A percentile compares a stretch with the other conserved stretches of the same genome.
phyloP scores from a whole-genome alignment of 2,888 invertebrate genomes.

The Epinotia bilunana region DNA sequence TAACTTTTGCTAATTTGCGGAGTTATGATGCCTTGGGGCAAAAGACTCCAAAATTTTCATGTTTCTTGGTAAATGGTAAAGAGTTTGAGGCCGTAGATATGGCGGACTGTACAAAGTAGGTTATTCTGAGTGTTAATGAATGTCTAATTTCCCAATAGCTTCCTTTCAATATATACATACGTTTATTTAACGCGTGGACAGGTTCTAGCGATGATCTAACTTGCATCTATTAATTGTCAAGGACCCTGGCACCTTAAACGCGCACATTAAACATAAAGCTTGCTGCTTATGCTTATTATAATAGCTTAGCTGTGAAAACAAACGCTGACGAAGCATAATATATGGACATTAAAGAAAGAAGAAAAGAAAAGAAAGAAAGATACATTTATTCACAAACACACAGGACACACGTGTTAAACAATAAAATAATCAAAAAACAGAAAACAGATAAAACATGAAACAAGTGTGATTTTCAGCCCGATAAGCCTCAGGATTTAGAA shows the following conservation, averaged over 20 bases:
- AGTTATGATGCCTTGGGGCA: too few species aligned
- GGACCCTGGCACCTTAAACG: slow-evolving; percentile 47
- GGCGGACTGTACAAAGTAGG: neutral
- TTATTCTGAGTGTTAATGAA: neutral
- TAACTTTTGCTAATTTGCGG: too few species aligned
- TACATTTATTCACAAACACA: too few species aligned
- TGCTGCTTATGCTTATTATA: slow-evolving; percentile 8
- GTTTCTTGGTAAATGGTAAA: too few species aligned
- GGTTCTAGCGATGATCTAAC: slow-evolving; percentile 77
- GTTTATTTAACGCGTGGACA: slow-evolving; percentile 64
- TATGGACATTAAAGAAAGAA: neutral
- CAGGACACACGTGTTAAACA: too few species aligned
- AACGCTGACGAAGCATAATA: neutral
- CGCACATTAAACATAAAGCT: slow-evolving; percentile 29
- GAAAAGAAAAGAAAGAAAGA: too few species aligned
- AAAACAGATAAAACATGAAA: too few species aligned
- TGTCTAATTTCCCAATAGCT: slow-evolving; percentile 23
- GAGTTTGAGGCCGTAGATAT: too few species aligned
- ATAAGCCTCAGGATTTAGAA: too few species aligned
- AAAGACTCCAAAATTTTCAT: too few species aligned
- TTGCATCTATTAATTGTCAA: slow-evolving; percentile 72
- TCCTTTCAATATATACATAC: slow-evolving; percentile 48
- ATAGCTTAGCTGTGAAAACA: neutral
- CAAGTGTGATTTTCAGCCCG: too few species aligned
- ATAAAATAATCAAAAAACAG: too few species aligned